phyloP scores from a whole-genome alignment of 2,888 invertebrate genomes.

The Papilio gigon region DNA sequence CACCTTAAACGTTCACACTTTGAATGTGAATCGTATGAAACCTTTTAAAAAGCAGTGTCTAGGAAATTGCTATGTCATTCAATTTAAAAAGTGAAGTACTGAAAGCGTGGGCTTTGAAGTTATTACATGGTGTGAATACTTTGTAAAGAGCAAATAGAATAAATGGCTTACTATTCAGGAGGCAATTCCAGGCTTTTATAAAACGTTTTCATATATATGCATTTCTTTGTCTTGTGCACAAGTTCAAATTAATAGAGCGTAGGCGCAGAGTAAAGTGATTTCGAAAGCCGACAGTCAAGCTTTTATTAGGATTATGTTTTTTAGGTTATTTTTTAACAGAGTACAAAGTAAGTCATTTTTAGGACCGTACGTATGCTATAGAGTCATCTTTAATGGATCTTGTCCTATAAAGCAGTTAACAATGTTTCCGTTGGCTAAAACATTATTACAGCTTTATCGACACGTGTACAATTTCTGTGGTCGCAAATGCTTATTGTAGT shows the following conservation, averaged over 20 bases:
- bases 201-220: slow-evolving; percentile 14
- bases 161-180: slow-evolving; percentile 34
- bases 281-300: not conserved
- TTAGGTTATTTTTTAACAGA: not conserved
- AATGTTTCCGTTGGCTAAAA: slow-evolving; percentile 25
- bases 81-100: slow-evolving; percentile 55
- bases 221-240: slow-evolving; percentile 7
- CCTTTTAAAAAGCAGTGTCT: slow-evolving; percentile 60
- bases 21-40: slow-evolving; percentile 66
- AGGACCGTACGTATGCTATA: not conserved
- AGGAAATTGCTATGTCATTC: slow-evolving; percentile 69
- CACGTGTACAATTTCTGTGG: slow-evolving; percentile 42
- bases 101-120: slow-evolving; percentile 43
- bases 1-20: slow-evolving; percentile 56
- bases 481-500: slow-evolving; percentile 66
- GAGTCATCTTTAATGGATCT: not conserved
- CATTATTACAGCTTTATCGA: slow-evolving; percentile 32
- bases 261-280: not conserved
- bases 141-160: slow-evolving; percentile 44
- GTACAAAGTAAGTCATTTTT: not conserved
- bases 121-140: slow-evolving; percentile 43
- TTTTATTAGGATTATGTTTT: not conserved
- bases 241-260: not conserved
- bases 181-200: slow-evolving; percentile 12
- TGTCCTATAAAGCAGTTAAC: not conserved